Evolutionary conservation across 2,888 invertebrate species (phyloP).

Genomic region (Agrotis clavis): DNA sequence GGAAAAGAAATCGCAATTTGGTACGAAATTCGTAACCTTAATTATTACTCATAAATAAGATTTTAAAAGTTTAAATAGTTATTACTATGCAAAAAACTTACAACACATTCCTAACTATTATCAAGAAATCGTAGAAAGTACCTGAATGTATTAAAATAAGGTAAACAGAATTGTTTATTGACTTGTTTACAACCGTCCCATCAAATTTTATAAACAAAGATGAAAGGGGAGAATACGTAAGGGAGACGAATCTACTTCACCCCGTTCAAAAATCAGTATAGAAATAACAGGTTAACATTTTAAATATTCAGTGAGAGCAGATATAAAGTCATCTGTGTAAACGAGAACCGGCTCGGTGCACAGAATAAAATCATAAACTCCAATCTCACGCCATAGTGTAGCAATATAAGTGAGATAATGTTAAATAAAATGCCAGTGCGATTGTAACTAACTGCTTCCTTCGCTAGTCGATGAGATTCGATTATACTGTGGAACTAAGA

Average conservation of each 20-base stretch:
- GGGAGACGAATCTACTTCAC: neutral
- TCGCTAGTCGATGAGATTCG: conserved; percentile 57
- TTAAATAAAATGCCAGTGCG: conserved; percentile 61
- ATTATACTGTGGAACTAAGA: conserved; percentile 50
- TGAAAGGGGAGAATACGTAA: conserved; percentile 3
- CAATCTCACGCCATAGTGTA: conserved; percentile 65
- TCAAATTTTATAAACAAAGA: neutral
- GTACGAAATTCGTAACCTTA: neutral
- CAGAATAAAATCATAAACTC: conserved; percentile 63
- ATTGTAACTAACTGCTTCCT: conserved; percentile 67
- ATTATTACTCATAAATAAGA: neutral
- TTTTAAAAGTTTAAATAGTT: neutral
- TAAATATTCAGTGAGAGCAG: conserved; percentile 59
- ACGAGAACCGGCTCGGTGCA: conserved; percentile 55
- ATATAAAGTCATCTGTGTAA: conserved; percentile 60
- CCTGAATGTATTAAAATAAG: too few relatives aligned
- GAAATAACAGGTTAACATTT: conserved; percentile 50
- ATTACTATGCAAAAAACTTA: neutral
- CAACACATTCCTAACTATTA: neutral
- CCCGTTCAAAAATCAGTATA: conserved; percentile 42
- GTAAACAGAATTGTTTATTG: conserved; percentile 10
- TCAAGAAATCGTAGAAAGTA: too few relatives aligned
- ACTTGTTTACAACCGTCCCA: neutral
- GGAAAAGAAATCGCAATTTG: neutral
- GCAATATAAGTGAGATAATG: conserved; percentile 59